Evolutionary conservation across 2,888 invertebrate species (phyloP).

Genomic region (Ornithoptera alexandrae): DNA sequence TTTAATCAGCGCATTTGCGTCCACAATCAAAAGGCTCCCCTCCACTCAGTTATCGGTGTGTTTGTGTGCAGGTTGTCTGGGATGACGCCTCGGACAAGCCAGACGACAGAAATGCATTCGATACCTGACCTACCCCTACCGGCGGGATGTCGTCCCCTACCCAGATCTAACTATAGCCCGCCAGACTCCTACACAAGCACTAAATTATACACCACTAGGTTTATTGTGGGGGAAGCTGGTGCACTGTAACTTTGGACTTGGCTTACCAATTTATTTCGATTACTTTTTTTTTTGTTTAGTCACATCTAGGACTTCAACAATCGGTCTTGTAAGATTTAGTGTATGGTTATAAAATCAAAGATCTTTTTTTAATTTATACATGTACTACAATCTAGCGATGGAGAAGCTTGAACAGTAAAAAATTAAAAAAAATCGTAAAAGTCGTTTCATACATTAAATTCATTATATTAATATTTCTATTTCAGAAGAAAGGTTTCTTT

Average conservation of each 20-base stretch:
- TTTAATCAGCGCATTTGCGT: neutral
- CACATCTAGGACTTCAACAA: too few species aligned
- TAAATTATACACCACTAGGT: constrained; percentile 71
- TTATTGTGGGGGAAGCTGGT: constrained; percentile 50
- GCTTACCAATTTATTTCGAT: constrained; percentile 18
- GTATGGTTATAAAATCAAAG: too few species aligned
- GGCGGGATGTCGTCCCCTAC: constrained; percentile 53
- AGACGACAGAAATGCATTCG: constrained; percentile 29
- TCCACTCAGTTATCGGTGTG: constrained; percentile 35
- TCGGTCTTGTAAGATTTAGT: too few species aligned
- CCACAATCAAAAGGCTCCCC: constrained; percentile 17
- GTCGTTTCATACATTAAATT: too few species aligned
- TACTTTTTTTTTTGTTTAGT: neutral
- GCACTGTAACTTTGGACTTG: constrained; percentile 47
- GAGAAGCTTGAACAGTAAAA: too few species aligned
- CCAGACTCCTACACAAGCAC: constrained; percentile 50
- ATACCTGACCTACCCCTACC: constrained; percentile 62
- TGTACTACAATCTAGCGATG: too few species aligned
- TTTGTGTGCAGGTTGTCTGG: constrained; percentile 28
- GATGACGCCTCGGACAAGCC: constrained; percentile 18
- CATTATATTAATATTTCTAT: too few species aligned
- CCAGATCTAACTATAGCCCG: constrained; percentile 39
- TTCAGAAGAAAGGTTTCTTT: too few species aligned
- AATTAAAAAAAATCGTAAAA: too few species aligned
- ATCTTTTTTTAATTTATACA: too few species aligned